A percentile compares a stretch with the other conserved stretches of the same genome.
phyloP scores from a whole-genome alignment of 2,888 invertebrate species.

The Meliscaeva auricollis region DNA sequence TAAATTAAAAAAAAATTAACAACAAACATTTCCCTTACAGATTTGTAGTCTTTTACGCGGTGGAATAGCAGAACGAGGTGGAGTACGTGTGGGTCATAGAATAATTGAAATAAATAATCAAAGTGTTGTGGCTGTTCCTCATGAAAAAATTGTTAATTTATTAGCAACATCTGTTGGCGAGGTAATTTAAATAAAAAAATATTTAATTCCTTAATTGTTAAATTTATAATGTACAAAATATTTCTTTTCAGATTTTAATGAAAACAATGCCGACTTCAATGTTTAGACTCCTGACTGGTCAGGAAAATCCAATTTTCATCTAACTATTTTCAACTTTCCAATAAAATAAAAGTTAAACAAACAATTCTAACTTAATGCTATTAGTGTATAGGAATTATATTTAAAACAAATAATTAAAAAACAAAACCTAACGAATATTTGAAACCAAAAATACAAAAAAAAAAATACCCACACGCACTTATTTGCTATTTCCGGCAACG shows the following conservation, averaged over 20 bases:
- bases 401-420: not conserved
- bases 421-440: slow-evolving; percentile 68
- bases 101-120: slow-evolving; percentile 99
- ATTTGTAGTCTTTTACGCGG: slow-evolving; percentile 99
- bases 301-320: slow-evolving; percentile 99
- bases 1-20: too few relatives aligned
- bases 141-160: slow-evolving; percentile 99
- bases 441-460: slow-evolving; percentile 67
- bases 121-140: slow-evolving; percentile 99
- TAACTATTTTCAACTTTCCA: slow-evolving; percentile 84
- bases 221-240: too few relatives aligned
- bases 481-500: slow-evolving; percentile 57
- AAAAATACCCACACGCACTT: slow-evolving; percentile 70
- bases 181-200: slow-evolving; percentile 85
- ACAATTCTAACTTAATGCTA: slow-evolving; percentile 67
- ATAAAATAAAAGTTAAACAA: slow-evolving; percentile 63
- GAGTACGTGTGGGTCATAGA: slow-evolving; percentile 98
- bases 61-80: slow-evolving; percentile 99
- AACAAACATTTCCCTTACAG: too few relatives aligned
- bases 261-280: slow-evolving; percentile 99
- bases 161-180: slow-evolving; percentile 99
- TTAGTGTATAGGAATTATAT: slow-evolving; percentile 41
- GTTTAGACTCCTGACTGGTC: slow-evolving; percentile 99
- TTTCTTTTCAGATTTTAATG: slow-evolving; percentile 95
- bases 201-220: too few relatives aligned